Percentiles rank a stretch among this genome's conserved stretches.
Conservation (phyloP, 2,797 vertebrate species). For the Semotilus atromaculatus region DNA sequence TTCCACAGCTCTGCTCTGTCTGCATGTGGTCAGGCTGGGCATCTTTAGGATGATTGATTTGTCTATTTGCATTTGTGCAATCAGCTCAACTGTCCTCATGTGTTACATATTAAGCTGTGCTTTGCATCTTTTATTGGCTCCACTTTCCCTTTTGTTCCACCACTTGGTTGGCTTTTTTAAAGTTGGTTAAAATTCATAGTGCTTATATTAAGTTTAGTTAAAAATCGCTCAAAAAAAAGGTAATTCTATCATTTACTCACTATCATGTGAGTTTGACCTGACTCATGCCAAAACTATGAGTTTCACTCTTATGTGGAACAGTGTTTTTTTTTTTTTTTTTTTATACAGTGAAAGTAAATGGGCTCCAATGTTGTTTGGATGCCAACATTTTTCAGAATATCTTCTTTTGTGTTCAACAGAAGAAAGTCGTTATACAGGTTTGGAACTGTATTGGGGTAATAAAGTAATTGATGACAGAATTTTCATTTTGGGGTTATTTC, state of each 20-base stretch:
- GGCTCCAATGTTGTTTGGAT: neutral
- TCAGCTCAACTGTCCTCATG: constrained; percentile 48
- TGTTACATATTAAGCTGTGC: constrained; percentile 49
- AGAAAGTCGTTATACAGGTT: neutral
- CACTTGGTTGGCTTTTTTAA: constrained; percentile 5
- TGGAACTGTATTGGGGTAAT: neutral
- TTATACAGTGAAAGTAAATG: neutral
- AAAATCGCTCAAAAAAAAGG: neutral
- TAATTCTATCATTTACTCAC: neutral
- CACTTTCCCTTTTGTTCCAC: constrained; percentile 39
- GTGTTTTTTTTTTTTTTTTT: neutral
- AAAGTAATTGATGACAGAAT: neutral
- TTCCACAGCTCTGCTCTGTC: constrained; percentile 19
- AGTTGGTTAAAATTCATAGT: neutral
- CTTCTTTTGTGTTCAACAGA: neutral
- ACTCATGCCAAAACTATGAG: neutral
- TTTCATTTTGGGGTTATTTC: neutral
- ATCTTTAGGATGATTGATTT: constrained; percentile 47
- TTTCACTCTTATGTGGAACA: neutral
- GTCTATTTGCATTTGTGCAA: constrained; percentile 58
- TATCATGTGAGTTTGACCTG: no score
- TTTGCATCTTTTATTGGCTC: constrained; percentile 55
- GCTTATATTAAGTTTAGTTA: neutral
- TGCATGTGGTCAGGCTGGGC: neutral
- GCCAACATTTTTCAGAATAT: neutral